Base-by-base conservation (phyloP, 2,113 vertebrate genomes). In the Pseudonaja textilis region DNA sequence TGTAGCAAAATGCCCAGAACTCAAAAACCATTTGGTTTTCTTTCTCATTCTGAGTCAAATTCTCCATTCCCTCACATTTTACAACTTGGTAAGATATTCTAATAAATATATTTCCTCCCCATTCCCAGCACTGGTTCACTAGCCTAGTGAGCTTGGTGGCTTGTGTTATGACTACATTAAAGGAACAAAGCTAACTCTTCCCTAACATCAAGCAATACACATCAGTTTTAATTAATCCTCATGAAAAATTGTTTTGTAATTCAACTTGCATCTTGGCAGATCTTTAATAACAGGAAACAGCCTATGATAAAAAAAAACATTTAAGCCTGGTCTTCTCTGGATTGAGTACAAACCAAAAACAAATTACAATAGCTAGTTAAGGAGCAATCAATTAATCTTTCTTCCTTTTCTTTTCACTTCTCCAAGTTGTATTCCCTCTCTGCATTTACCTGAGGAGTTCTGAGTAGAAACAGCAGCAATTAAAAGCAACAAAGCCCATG, bases 401-500 rank as follows among this genome's bases (percentile, higher is more conserved):
- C 50, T 45, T 56, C 10, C 12, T 50, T 74, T 26, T 8, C 26
- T n/a, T 81, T 50, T 57, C 90, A 8, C 1, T 11, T 0, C 10
- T 42, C 2, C 34, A 42, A 81, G 18, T 81, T 81, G 34, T 22
- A 81, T 81, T 50, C 16, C 16, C 0, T 16, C 16, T 3, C 1
- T 59, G 4, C 1, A 56, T 91, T 93, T 91, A 93, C 94, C 91
- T 64, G 87, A 42, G 23, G 50, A 54, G 7, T 3, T 86, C 90
- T 12, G 74, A 0, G 89, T 90, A 88, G 69, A 55, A 14, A 89
- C 55, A 2, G 6, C 0, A 0, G 50, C 25, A 0, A 1, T 18
- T 0, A 93, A 52, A 0, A 95, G 0, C 9, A 94, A n/a, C 47
- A 74, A 2, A 22, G 56, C 34, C 25, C 92, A 87, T 3, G 0